phyloP scores from a whole-genome alignment of 2,888 invertebrate species.

The Geotrupes spiniger region DNA sequence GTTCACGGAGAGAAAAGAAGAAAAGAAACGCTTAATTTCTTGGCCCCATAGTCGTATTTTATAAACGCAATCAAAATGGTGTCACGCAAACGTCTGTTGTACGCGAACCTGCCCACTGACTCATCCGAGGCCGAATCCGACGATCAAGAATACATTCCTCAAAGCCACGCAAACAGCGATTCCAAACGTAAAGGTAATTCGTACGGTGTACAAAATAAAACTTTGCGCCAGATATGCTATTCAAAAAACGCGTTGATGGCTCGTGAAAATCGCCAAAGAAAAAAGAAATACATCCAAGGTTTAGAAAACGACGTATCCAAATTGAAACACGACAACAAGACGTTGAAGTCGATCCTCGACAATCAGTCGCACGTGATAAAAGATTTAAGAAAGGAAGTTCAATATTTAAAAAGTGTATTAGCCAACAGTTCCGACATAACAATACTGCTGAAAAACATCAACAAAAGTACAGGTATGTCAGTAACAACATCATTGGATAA shows the following conservation, averaged over 20 bases:
- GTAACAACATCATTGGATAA: conserved; percentile 43
- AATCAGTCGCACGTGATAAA: conserved; percentile 51
- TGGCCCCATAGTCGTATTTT: too few relatives aligned
- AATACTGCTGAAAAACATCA: conserved; percentile 52
- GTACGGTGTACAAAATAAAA: background rate
- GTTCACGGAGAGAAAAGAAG: too few relatives aligned
- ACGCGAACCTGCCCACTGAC: background rate
- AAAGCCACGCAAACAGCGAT: background rate
- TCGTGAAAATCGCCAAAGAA: conserved; percentile 59
- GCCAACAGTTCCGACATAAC: conserved; percentile 56
- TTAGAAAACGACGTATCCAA: conserved; percentile 54
- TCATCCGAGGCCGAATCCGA: conserved; percentile 1
- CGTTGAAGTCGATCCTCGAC: conserved; percentile 51
- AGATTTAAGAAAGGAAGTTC: conserved; percentile 54
- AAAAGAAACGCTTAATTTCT: too few relatives aligned
- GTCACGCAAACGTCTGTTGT: conserved; percentile 1
- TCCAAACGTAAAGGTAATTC: conserved; percentile 13
- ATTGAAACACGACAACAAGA: conserved; percentile 51
- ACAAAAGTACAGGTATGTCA: conserved; percentile 44
- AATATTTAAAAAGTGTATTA: conserved; percentile 56
- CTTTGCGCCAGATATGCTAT: conserved; percentile 39
- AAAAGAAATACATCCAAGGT: conserved; percentile 58
- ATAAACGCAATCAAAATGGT: too few relatives aligned
- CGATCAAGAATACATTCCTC: background rate
- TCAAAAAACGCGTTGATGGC: conserved; percentile 62